Evolutionary conservation across 2,113 vertebrate species (phyloP).

Genomic region (Penelope pileata): DNA sequence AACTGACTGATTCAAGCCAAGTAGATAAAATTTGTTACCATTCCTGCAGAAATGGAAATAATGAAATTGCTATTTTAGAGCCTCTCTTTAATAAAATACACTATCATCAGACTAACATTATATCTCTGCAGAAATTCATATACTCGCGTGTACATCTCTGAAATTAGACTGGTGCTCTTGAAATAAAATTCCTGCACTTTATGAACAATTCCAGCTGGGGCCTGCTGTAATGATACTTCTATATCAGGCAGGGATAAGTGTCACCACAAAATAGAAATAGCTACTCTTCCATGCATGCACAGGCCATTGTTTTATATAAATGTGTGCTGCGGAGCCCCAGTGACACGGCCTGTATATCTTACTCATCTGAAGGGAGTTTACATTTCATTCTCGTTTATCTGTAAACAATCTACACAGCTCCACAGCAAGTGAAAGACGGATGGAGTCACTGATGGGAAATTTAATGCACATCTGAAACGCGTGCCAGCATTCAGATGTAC

Average conservation of each 20-base stretch:
- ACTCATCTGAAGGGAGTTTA: constrained; percentile 24
- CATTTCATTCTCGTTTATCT: constrained; percentile 36
- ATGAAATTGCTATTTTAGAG: constrained; percentile 3
- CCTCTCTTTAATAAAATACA: constrained; percentile 19
- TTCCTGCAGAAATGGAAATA: background rate
- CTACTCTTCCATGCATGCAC: background rate
- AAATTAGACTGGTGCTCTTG: constrained; percentile 37
- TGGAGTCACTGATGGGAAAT: constrained; percentile 22
- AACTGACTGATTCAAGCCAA: background rate
- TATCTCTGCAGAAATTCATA: constrained; percentile 30
- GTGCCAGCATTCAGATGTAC: background rate
- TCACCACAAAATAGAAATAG: background rate
- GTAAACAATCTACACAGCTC: background rate
- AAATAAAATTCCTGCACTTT: constrained; percentile 41
- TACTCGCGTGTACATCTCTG: background rate
- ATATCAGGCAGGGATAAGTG: background rate
- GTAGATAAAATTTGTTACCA: background rate
- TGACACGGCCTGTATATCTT: constrained; percentile 6
- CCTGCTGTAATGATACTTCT: background rate
- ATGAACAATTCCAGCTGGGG: background rate
- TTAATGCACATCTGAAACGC: background rate
- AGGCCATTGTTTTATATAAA: background rate
- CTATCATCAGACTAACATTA: background rate
- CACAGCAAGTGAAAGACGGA: constrained; percentile 6
- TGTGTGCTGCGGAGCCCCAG: background rate